Base-by-base conservation (phyloP, 64 coral and sea anemone species). In the Porites australiensis region DNA sequence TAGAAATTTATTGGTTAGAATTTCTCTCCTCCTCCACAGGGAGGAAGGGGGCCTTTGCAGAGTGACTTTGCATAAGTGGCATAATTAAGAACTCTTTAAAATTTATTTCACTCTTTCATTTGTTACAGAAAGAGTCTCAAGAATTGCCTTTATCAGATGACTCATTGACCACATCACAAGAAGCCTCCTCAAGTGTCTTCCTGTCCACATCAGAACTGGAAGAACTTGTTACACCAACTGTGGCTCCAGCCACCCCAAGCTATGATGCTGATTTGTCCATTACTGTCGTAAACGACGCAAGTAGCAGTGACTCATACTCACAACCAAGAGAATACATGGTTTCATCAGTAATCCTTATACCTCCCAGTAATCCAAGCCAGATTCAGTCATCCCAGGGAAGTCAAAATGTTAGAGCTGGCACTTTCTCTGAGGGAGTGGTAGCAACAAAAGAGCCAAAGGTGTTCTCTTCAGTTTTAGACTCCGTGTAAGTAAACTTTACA, bases 211-310 rank as follows among this genome's bases (percentile, higher is more conserved):
- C 82, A 18, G 92, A 96, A 87, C 82, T 82, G 14, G 95, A 96
- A n/a, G 65, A 82, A 53, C 76, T 88, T 43, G 21, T 77, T 7
- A 81, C 73, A 19, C 92, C 88, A 2, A 96, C 91, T 37, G 95
- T 94, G 14, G 95, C 95, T 16, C 95, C 95, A 15, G 95, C 95
- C 16, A 96, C 95, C 4, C 95, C 95, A 13, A 83, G 62, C 23
- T 87, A 89, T 68, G 95, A 96, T 43, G 60, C 23, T 43, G 95
- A 91, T 7, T 7, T 70, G 12, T 70, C 65, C 64, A 60, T 64
- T 10, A 23, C 95, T 22, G 57, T 95, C 14, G 47, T 78, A 54
- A 89, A 53, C 15, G 58, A 21, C 70, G 76, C 60, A 51, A 79
- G 88, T 73, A 76, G 63, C 61, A 91, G 58, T 47, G 50, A 21